These are phyloP conservation scores for Tyria jacobaeae DNA, from an alignment of 2,888 invertebrate species.

Conservation along the genomic window DNA sequence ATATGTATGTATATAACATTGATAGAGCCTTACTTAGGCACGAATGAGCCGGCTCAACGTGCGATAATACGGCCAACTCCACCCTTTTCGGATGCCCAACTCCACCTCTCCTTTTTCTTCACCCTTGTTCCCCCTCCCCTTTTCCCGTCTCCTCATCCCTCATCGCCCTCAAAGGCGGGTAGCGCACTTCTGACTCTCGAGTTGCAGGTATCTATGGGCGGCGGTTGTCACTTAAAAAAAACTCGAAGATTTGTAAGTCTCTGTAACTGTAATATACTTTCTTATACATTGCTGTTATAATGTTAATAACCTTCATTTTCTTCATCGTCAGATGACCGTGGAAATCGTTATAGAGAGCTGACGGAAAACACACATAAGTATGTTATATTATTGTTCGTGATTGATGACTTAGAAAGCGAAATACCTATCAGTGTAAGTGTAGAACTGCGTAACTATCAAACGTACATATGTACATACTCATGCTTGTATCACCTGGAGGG, in stretches of 20 bases:
- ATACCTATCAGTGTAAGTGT: background rate
- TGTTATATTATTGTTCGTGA: background rate
- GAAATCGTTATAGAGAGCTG: background rate
- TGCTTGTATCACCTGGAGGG: background rate
- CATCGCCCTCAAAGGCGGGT: too few species aligned
- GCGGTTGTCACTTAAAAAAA: too few species aligned
- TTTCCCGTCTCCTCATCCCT: too few species aligned
- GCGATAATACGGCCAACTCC: too few species aligned
- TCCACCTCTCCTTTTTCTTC: too few species aligned
- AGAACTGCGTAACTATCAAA: background rate
- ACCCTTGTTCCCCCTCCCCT: too few species aligned
- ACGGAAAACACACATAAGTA: background rate
- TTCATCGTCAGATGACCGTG: background rate
- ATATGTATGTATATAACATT: too few species aligned
- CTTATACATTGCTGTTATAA: background rate
- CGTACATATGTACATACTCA: background rate
- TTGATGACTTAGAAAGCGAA: background rate
- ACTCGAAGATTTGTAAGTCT: background rate
- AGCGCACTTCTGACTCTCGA: too few species aligned
- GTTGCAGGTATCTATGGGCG: too few species aligned
- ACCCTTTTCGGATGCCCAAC: too few species aligned
- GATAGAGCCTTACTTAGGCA: too few species aligned
- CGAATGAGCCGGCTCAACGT: too few species aligned
- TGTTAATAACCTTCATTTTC: background rate
- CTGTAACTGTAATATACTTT: background rate